A percentile compares a stretch with the other conserved stretches of the same genome.
These are phyloP conservation scores for Nesometra sesokonis DNA, from an alignment of 35 echinoderm and acorn worm species.

Conservation along the genomic window DNA sequence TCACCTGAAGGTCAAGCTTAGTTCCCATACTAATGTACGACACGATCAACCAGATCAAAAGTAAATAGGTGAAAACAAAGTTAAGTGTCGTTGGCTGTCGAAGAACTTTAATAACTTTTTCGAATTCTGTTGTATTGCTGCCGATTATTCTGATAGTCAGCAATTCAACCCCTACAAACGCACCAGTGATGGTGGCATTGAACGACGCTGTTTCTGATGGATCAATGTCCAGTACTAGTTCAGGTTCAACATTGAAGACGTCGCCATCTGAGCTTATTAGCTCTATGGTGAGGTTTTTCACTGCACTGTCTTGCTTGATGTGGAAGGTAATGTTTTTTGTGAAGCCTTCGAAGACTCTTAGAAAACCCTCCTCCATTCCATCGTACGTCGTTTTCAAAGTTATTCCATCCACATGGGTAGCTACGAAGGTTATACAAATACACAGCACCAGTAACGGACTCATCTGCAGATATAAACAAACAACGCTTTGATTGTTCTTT, in stretches of 20 bases:
- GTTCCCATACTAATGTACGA: conserved; percentile 77
- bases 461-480: too few species aligned
- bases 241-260: not conserved
- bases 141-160: conserved; percentile 22
- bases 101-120: conserved; percentile 41
- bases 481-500: too few species aligned
- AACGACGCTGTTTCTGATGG: conserved; percentile 13
- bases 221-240: not conserved
- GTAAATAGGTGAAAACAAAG: conserved; percentile 24
- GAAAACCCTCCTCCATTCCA: not conserved
- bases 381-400: not conserved
- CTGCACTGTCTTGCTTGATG: not conserved
- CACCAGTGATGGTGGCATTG: conserved; percentile 31
- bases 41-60: conserved; percentile 44
- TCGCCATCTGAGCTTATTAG: not conserved
- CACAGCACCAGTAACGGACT: too few species aligned
- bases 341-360: not conserved
- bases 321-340: not conserved
- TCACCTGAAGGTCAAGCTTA: conserved; percentile 32
- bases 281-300: not conserved
- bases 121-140: not conserved
- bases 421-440: too few species aligned
- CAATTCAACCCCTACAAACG: conserved; percentile 45
- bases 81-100: conserved; percentile 20
- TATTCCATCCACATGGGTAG: not conserved